phyloP scores from a whole-genome alignment of 2,113 vertebrate species.

The Uropsilus gracilis region DNA sequence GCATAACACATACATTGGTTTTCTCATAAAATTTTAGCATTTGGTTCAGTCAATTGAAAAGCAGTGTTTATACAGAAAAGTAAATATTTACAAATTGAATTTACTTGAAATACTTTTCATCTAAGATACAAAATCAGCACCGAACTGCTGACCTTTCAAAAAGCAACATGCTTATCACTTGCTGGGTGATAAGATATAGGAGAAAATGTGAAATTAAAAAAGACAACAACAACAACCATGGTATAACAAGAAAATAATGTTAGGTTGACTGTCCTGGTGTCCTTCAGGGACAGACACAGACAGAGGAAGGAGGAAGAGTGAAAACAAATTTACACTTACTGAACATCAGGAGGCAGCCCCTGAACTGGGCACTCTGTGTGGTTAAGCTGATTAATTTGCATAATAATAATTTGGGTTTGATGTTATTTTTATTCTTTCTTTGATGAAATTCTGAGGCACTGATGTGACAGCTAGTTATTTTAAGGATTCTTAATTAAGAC shows the following conservation, averaged over 20 bases:
- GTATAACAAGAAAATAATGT: background rate
- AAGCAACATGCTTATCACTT: slow-evolving; percentile 15
- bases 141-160: slow-evolving; percentile 31
- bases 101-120: slow-evolving; percentile 55
- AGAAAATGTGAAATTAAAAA: background rate
- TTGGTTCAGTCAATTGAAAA: slow-evolving; percentile 52
- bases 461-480: background rate
- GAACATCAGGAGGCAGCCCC: background rate
- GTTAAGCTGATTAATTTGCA: background rate
- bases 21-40: slow-evolving; percentile 43
- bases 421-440: slow-evolving; percentile 5
- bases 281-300: background rate
- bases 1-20: background rate
- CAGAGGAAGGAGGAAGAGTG: background rate
- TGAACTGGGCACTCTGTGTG: background rate
- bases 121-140: background rate
- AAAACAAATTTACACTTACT: background rate
- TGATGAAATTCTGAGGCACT: background rate
- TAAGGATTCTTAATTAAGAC: background rate
- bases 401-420: background rate
- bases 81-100: slow-evolving; percentile 66
- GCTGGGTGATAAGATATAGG: background rate
- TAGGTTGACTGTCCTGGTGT: background rate
- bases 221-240: background rate
- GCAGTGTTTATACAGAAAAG: slow-evolving; percentile 35